These are phyloP conservation scores for Nestor notabilis DNA, from an alignment of 2,113 vertebrate genomes.

Conservation along the genomic window DNA sequence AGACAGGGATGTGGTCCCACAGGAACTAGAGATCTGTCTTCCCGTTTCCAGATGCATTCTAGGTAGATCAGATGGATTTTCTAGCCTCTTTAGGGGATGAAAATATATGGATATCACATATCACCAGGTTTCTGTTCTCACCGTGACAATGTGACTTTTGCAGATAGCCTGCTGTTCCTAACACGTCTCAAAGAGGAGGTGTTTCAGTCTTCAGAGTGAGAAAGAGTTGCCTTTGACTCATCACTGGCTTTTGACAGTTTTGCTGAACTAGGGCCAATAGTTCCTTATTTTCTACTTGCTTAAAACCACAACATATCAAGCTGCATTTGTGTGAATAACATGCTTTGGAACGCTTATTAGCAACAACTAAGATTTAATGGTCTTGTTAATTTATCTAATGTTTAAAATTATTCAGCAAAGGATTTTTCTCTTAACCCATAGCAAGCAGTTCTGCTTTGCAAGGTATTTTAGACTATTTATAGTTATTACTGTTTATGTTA, in stretches of 20 bases:
- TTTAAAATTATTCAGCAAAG: constrained; percentile 17
- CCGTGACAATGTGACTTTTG: constrained; percentile 69
- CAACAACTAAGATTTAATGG: constrained; percentile 27
- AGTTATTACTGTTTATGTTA: constrained; percentile 12
- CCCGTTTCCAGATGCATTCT: constrained; percentile 43
- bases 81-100: constrained; percentile 51
- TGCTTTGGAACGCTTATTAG: constrained; percentile 38
- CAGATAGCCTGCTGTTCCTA: constrained; percentile 69
- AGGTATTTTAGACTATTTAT: constrained; percentile 39
- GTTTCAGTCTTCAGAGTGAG: constrained; percentile 67
- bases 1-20: neutral
- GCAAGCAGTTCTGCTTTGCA: neutral
- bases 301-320: constrained; percentile 69
- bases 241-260: constrained; percentile 72
- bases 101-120: constrained; percentile 69
- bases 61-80: constrained; percentile 66
- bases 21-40: neutral
- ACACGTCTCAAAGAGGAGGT: constrained; percentile 64
- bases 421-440: constrained; percentile 8
- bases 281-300: constrained; percentile 67
- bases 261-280: constrained; percentile 68
- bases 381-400: constrained; percentile 11
- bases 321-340: constrained; percentile 59
- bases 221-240: constrained; percentile 70
- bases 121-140: constrained; percentile 69